phyloP scores from a whole-genome alignment of 2,113 vertebrate species.

The Zosterops hypoxanthus region DNA sequence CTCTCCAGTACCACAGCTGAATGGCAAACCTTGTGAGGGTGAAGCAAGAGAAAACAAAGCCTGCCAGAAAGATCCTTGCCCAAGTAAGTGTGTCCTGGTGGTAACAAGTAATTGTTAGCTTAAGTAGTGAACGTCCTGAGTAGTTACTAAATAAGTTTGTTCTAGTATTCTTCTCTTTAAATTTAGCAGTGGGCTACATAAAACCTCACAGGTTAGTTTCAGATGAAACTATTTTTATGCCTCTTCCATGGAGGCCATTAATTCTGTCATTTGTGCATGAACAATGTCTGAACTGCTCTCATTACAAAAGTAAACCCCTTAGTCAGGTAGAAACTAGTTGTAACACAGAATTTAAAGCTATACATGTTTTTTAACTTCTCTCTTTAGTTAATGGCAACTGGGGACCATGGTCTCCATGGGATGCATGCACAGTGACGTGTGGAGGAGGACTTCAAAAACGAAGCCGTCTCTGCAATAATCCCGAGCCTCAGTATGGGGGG shows the following conservation, averaged over 20 bases:
- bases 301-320: neutral
- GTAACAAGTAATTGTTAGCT: neutral
- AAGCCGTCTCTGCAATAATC: slow-evolving; percentile 90
- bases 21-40: slow-evolving; percentile 89
- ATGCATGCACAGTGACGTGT: slow-evolving; percentile 90
- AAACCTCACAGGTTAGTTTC: neutral
- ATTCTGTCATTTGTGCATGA: neutral
- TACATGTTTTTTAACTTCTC: neutral
- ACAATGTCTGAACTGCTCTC: neutral
- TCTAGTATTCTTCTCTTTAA: neutral
- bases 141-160: neutral
- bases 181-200: neutral
- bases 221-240: neutral
- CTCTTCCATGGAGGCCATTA: neutral
- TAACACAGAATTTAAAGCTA: neutral
- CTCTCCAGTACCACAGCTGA: slow-evolving; percentile 96
- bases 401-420: slow-evolving; percentile 97
- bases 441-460: slow-evolving; percentile 89
- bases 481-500: slow-evolving; percentile 88
- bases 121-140: neutral
- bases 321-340: neutral
- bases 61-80: slow-evolving; percentile 87
- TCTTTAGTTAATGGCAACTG: slow-evolving; percentile 90
- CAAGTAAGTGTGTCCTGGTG: slow-evolving; percentile 79
- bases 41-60: slow-evolving; percentile 90